Base-by-base conservation (phyloP, 64 coral and sea anemone species). In the Montipora capricornis region DNA sequence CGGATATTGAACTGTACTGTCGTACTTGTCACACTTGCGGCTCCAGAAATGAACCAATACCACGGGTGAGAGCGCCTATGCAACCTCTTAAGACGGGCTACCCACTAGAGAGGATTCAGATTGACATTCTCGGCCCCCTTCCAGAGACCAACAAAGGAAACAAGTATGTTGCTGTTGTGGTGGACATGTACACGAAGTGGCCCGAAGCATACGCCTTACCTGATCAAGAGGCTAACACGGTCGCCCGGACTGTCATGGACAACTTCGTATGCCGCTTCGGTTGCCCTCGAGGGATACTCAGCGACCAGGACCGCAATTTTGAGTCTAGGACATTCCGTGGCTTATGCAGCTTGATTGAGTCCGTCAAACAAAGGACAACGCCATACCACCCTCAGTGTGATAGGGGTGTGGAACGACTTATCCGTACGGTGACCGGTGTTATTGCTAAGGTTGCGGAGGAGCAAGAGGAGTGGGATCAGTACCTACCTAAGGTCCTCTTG, bases 141-240 rank as follows among this genome's bases (percentile, higher is more conserved):
- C 85, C 90, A 15, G 29, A 10, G 44, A 74, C 90, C 5, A 67
- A 89, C 7, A 49, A 24, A 68, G 84, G 57, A 20, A 91, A 92
- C 84, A 81, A 89, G 76, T 95, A 81, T 19, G 20, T 92, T 15
- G 82, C 88, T 20, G 90, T 96, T n/a, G 70, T 96, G 5, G 80
- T 64, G 7, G 79, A 96, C 76, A 89, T 89, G 84, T 89, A 89
- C 10, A 88, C 85, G 4, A 96, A 96, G 37, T 84, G 94, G 83
- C 15, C 62, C 45, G 86, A 95, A 76, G 85, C 73, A 19, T 92
- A 89, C 19, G 75, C 94, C 12, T 57, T 91, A 4, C 77, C 78
- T 1, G 45, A 91, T 22, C 89, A 91, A 74, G 13, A 1, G 6
- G 60, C 89, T 22, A 61, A 29, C 4, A 91, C 89, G 44, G 60